phyloP scores from a whole-genome alignment of 2,113 vertebrate genomes.

The Mustelus asterias region DNA sequence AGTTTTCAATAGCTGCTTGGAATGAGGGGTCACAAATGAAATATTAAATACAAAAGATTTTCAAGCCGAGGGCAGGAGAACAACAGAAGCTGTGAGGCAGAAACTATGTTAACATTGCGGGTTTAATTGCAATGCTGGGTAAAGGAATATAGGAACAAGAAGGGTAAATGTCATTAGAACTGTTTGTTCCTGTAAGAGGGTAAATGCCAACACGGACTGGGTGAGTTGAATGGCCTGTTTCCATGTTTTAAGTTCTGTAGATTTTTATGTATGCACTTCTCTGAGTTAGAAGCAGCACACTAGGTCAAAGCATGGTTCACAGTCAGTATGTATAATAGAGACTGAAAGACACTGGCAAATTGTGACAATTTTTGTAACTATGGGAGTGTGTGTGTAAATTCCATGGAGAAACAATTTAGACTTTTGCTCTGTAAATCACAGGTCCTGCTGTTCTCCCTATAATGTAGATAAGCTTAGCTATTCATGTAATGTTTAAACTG shows the following conservation, averaged over 20 bases:
- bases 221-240: too few species aligned
- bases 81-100: not conserved
- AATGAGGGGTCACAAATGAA: not conserved
- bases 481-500: not conserved
- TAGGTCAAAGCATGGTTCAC: not conserved
- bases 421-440: not conserved
- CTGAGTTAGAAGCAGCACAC: too few species aligned
- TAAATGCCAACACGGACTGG: not conserved
- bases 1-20: not conserved
- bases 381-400: not conserved
- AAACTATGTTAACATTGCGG: not conserved
- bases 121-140: too few species aligned
- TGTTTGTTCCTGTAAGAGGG: too few species aligned
- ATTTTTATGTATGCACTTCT: too few species aligned
- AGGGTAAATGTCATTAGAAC: too few species aligned
- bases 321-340: not conserved
- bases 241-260: too few species aligned
- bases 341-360: not conserved
- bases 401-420: not conserved
- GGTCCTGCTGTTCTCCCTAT: not conserved
- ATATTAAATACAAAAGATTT: not conserved
- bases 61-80: not conserved
- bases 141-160: too few species aligned
- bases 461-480: not conserved
- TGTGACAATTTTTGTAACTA: not conserved